phyloP scores from a whole-genome alignment of 2,888 invertebrate genomes.

The Drosophila emarginata region DNA sequence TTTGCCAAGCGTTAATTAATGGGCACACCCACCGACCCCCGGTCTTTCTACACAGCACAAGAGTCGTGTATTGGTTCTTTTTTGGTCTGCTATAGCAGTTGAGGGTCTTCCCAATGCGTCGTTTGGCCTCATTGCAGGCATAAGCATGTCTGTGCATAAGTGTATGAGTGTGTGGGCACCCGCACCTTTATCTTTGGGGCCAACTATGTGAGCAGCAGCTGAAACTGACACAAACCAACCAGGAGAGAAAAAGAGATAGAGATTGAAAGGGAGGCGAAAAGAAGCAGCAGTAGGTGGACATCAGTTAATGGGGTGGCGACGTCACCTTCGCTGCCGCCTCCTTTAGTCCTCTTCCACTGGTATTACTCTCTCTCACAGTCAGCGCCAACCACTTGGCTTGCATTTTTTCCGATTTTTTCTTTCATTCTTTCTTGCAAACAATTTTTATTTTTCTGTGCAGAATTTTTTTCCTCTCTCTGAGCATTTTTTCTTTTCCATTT shows the following conservation, averaged over 20 bases:
- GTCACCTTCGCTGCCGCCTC: constrained; percentile 14
- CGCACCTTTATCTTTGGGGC: constrained; percentile 71
- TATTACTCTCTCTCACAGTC: constrained; percentile 32
- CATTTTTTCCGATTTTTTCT: constrained; percentile 79
- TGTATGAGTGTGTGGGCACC: constrained; percentile 15
- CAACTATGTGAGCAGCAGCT: constrained; percentile 79
- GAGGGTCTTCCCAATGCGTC: constrained; percentile 70
- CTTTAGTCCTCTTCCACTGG: constrained; percentile 20
- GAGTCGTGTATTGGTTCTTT: constrained; percentile 38
- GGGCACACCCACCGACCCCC: constrained; percentile 42
- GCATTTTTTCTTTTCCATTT: constrained; percentile 62
- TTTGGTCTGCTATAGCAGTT: constrained; percentile 73
- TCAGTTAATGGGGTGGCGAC: constrained; percentile 48
- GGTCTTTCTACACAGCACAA: constrained; percentile 11
- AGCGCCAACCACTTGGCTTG: constrained; percentile 75
- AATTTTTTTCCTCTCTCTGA: constrained; percentile 56
- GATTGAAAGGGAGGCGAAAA: constrained; percentile 17
- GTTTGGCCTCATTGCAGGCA: constrained; percentile 70
- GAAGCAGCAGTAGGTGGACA: constrained; percentile 37
- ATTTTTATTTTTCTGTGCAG: constrained; percentile 80
- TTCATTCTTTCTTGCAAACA: constrained; percentile 77
- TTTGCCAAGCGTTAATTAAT: constrained; percentile 74
- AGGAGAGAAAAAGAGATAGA: constrained; percentile 16
- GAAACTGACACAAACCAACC: constrained; percentile 68
- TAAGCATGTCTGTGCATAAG: constrained; percentile 32